Evolutionary conservation across 2,797 vertebrate genomes (phyloP).

Genomic region (Limnodromus scolopaceus): DNA sequence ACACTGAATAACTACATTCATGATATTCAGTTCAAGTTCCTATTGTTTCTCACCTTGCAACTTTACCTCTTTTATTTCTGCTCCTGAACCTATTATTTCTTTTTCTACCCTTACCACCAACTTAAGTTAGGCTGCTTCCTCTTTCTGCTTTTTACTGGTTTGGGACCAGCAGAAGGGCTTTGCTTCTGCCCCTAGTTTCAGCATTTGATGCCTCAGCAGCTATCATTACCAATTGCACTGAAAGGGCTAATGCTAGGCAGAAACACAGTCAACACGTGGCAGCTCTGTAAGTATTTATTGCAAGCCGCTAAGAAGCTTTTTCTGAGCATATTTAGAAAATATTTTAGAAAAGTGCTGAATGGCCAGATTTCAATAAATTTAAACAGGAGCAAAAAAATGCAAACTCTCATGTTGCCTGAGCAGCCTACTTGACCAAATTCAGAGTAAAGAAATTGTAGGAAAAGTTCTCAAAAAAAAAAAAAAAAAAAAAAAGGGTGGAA

Average conservation of each 20-base stretch:
- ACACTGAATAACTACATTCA: neutral
- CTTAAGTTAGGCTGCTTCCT: neutral
- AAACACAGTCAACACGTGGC: neutral
- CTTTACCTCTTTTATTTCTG: neutral
- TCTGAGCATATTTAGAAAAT: slow-evolving; percentile 44
- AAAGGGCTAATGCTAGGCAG: neutral
- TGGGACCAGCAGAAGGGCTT: neutral
- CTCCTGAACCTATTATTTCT: neutral
- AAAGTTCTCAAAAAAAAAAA: neutral
- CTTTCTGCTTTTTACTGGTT: neutral
- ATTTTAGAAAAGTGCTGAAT: slow-evolving; percentile 14
- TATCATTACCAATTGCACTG: neutral
- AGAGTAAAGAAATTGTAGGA: neutral
- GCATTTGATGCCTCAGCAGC: neutral
- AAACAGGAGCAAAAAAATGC: neutral
- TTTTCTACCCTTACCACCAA: neutral
- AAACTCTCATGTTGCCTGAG: neutral
- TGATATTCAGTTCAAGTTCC: neutral
- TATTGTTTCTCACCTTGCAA: neutral
- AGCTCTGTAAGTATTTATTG: slow-evolving; percentile 42
- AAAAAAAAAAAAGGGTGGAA: neutral
- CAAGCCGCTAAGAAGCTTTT: slow-evolving; percentile 50
- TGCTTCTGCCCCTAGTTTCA: neutral
- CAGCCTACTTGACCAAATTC: neutral
- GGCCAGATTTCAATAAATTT: slow-evolving; percentile 52